A percentile compares a stretch with the other conserved stretches of the same genome.
phyloP scores from a whole-genome alignment of 2,113 vertebrate species.

The Chlorodrepanis virens region DNA sequence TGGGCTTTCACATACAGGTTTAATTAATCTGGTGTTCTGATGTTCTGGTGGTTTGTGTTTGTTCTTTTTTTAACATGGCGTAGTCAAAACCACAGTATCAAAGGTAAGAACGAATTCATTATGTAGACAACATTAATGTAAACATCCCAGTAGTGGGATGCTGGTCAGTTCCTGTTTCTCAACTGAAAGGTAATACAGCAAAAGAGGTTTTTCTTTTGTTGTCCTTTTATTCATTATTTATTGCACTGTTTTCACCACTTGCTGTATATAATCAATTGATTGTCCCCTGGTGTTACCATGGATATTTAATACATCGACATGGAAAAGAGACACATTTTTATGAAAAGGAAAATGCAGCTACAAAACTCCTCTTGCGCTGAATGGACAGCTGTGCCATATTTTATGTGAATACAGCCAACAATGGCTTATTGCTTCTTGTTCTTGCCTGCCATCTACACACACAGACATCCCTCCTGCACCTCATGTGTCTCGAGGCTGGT shows the following conservation, averaged over 20 bases:
- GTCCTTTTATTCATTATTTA: not conserved
- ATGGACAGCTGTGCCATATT: not conserved
- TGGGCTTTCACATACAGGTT: not conserved
- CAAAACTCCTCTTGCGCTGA: not conserved
- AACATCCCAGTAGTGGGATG: not conserved
- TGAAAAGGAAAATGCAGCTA: not conserved
- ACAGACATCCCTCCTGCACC: not conserved
- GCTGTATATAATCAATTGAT: not conserved
- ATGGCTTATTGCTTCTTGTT: not conserved
- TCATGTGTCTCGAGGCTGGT: rapidly evolving
- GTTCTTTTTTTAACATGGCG: not conserved
- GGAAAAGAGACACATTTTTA: not conserved
- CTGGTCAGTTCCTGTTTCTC: not conserved
- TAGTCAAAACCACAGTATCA: not conserved
- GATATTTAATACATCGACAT: not conserved
- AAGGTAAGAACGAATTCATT: not conserved
- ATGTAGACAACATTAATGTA: not conserved
- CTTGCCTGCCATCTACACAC: not conserved
- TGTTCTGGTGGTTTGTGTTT: not conserved
- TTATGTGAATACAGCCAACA: not conserved
- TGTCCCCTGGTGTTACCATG: constrained; percentile 19
- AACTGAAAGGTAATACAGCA: not conserved
- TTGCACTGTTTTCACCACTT: not conserved
- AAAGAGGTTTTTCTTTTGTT: not conserved
- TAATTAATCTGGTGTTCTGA: not conserved